phyloP scores from a whole-genome alignment of 1,140 invertebrate species.

The Atta colombica region DNA sequence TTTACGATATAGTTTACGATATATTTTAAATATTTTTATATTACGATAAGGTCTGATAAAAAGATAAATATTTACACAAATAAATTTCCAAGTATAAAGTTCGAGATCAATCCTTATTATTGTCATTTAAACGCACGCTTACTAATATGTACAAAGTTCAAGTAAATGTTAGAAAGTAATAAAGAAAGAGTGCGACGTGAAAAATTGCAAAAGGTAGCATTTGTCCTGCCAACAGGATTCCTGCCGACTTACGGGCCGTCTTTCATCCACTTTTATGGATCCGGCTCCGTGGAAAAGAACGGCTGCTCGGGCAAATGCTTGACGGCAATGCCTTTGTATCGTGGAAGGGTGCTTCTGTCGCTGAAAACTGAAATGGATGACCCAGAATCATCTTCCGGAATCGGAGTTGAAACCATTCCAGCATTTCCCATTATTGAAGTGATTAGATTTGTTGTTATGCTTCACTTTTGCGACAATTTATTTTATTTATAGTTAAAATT shows the following conservation, averaged over 20 bases:
- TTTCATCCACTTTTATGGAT: constrained; percentile 91
- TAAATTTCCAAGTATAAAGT: neutral
- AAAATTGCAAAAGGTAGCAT: constrained; percentile 37
- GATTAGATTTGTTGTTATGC: constrained; percentile 37
- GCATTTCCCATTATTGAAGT: constrained; percentile 85
- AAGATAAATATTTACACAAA: neutral
- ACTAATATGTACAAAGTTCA: neutral
- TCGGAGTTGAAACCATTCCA: constrained; percentile 84
- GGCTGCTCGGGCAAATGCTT: constrained; percentile 87
- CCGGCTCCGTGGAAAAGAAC: constrained; percentile 85
- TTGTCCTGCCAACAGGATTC: constrained; percentile 86
- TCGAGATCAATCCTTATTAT: neutral
- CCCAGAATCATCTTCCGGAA: constrained; percentile 78
- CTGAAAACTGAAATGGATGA: constrained; percentile 87
- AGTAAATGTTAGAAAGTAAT: constrained; percentile 15
- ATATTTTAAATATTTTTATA: neutral
- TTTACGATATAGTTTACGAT: neutral
- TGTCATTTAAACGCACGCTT: neutral
- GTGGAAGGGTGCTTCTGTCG: constrained; percentile 87
- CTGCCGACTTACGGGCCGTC: constrained; percentile 92
- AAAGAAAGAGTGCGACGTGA: constrained; percentile 27
- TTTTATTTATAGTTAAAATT: neutral
- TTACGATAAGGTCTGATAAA: neutral
- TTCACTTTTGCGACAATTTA: neutral
- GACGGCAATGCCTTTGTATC: constrained; percentile 87